A percentile compares a stretch with the other conserved stretches of the same genome.
Conservation (phyloP, 2,113 vertebrate genomes). For the Scortum barcoo region DNA sequence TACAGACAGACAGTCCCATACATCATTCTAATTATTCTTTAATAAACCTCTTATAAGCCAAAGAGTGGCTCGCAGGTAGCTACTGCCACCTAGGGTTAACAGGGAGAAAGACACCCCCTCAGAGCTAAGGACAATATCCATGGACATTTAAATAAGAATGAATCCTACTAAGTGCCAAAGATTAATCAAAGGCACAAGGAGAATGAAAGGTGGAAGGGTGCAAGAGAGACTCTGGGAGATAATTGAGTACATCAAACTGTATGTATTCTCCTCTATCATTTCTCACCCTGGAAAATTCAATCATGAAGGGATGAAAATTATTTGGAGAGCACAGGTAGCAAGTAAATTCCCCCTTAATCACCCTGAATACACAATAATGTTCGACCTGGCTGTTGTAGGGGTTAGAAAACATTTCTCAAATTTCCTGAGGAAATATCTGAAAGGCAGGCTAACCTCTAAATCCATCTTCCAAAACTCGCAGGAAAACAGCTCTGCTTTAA, state of each 20-base stretch:
- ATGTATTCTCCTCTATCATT: slow-evolving; percentile 56
- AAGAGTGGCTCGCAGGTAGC: slow-evolving; percentile 66
- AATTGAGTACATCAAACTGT: slow-evolving; percentile 61
- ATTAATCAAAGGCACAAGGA: slow-evolving; percentile 73
- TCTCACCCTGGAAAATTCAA: slow-evolving; percentile 58
- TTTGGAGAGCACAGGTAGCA: slow-evolving; percentile 64
- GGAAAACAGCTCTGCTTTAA: slow-evolving; percentile 42
- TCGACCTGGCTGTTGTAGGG: slow-evolving; percentile 36
- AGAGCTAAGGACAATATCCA: slow-evolving; percentile 32
- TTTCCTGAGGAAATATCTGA: slow-evolving; percentile 54
- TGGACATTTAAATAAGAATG: slow-evolving; percentile 64
- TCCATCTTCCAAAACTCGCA: slow-evolving; percentile 14
- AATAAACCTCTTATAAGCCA: slow-evolving; percentile 77
- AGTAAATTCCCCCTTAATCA: slow-evolving; percentile 65
- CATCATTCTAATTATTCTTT: slow-evolving; percentile 85
- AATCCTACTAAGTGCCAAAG: slow-evolving; percentile 65
- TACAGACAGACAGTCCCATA: slow-evolving; percentile 85
- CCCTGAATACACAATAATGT: slow-evolving; percentile 55
- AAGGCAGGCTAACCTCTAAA: slow-evolving; percentile 59
- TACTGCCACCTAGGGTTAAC: slow-evolving; percentile 86
- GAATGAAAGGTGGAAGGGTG: slow-evolving; percentile 52
- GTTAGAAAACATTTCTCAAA: slow-evolving; percentile 54
- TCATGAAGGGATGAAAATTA: slow-evolving; percentile 61
- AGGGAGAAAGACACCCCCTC: slow-evolving; percentile 34
- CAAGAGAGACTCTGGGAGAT: slow-evolving; percentile 48